phyloP scores from a whole-genome alignment of 2,797 vertebrate genomes.

The Huso huso region DNA sequence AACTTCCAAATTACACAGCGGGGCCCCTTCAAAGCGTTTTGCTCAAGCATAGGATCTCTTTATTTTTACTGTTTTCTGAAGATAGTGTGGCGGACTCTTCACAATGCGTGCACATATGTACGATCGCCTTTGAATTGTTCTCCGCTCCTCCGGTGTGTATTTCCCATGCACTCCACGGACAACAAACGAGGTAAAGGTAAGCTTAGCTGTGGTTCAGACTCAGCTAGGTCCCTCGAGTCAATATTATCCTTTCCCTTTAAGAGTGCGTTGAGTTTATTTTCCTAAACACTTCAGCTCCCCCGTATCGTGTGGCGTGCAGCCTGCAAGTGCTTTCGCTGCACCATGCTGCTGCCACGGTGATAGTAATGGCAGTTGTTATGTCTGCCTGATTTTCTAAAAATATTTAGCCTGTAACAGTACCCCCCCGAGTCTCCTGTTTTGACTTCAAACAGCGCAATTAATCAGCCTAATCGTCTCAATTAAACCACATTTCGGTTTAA shows the following conservation, averaged over 20 bases:
- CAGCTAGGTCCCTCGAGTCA: slow-evolving; percentile 34
- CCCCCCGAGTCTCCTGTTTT: slow-evolving; percentile 70
- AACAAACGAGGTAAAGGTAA: slow-evolving; percentile 35
- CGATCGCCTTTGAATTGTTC: no score
- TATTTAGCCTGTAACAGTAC: slow-evolving; percentile 74
- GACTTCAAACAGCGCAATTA: slow-evolving; percentile 73
- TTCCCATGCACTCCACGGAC: slow-evolving; percentile 10
- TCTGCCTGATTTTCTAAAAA: slow-evolving; percentile 55
- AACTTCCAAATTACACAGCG: slow-evolving; percentile 10
- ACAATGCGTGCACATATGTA: no score
- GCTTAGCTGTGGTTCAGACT: slow-evolving; percentile 31
- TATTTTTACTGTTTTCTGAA: no score
- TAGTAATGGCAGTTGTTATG: slow-evolving; percentile 30
- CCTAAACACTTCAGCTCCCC: slow-evolving; percentile 29
- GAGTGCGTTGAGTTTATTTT: slow-evolving; percentile 30
- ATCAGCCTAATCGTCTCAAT: slow-evolving; percentile 78
- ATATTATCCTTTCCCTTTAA: slow-evolving; percentile 46
- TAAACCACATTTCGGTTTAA: slow-evolving; percentile 52
- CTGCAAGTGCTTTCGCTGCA: not conserved
- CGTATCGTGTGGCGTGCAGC: slow-evolving; percentile 4
- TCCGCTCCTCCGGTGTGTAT: no score
- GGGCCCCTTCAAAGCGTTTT: slow-evolving; percentile 1
- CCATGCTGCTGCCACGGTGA: not conserved
- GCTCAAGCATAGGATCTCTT: no score
- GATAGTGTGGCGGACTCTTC: no score